A percentile compares a stretch with the other conserved stretches of the same genome.
Evolutionary conservation across 2,888 invertebrate genomes (phyloP).

Genomic region (Biston betularia): DNA sequence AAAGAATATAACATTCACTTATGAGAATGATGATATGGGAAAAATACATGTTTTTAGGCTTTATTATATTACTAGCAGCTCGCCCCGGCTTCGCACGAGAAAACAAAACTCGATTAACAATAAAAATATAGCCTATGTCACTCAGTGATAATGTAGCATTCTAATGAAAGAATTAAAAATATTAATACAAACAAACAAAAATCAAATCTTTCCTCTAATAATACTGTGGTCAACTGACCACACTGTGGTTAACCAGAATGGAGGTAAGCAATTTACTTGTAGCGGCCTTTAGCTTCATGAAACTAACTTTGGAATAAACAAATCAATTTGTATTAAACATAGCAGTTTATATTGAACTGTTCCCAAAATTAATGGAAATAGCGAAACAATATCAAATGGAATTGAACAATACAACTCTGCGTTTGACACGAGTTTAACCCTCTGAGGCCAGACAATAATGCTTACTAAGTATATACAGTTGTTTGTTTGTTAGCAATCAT

Average conservation of each 20-base stretch:
- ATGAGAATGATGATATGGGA: too few species aligned
- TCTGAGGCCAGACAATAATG: conserved; percentile 20
- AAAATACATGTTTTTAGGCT: too few species aligned
- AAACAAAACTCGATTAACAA: too few species aligned
- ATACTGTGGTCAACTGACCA: too few species aligned
- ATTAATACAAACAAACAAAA: too few species aligned
- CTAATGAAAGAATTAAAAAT: too few species aligned
- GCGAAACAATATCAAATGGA: conserved; percentile 28
- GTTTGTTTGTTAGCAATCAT: conserved; percentile 10
- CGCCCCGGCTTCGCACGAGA: too few species aligned
- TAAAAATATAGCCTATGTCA: too few species aligned
- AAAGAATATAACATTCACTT: too few species aligned
- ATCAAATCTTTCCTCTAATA: too few species aligned
- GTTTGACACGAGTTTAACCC: conserved; percentile 26
- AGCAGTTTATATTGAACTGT: conserved; percentile 19
- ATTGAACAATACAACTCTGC: conserved; percentile 26
- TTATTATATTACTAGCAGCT: too few species aligned
- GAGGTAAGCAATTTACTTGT: not conserved
- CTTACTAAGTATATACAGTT: conserved; percentile 6
- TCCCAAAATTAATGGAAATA: conserved; percentile 32
- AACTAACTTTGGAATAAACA: conserved; percentile 17
- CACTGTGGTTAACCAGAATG: not conserved
- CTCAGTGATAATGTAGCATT: too few species aligned
- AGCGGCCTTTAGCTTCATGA: not conserved
- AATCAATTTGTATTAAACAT: conserved; percentile 24